Evolutionary conservation across 2,888 invertebrate genomes (phyloP).

Genomic region (Oligia strigilis): DNA sequence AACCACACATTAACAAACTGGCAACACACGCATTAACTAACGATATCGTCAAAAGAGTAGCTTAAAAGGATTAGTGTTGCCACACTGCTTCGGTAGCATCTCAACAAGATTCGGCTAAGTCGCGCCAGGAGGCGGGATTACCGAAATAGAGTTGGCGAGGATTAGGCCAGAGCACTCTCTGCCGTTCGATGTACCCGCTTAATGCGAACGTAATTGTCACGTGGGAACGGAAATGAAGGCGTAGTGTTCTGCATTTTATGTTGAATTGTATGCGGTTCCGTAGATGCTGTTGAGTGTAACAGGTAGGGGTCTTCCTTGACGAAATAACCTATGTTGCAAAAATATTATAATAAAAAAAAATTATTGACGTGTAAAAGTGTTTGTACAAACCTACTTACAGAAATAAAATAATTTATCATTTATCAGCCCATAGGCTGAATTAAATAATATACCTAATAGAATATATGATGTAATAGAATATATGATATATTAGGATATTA

Average conservation of each 20-base stretch:
- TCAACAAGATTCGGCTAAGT: constrained; percentile 77
- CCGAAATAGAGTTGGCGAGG: constrained; percentile 78
- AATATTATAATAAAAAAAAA: no score
- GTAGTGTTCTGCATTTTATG: constrained; percentile 2
- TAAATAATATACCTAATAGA: no score
- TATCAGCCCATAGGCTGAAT: background rate
- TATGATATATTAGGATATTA: background rate
- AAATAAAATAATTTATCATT: no score
- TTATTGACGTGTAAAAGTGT: no score
- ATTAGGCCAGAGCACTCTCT: constrained; percentile 73
- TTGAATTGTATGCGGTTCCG: background rate
- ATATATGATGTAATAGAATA: no score
- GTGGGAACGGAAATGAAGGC: constrained; percentile 18
- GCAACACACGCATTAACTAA: constrained; percentile 74
- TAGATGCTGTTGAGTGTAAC: constrained; percentile 6
- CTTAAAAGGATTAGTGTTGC: constrained; percentile 77
- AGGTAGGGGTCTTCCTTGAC: background rate
- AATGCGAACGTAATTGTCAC: constrained; percentile 45
- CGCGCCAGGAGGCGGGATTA: constrained; percentile 79
- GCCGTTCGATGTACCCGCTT: constrained; percentile 48
- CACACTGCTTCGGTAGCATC: constrained; percentile 73
- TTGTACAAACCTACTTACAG: no score
- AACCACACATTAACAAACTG: constrained; percentile 50
- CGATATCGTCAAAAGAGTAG: constrained; percentile 77
- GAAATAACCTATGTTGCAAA: background rate